Percentiles rank a stretch among this genome's conserved stretches.
phyloP scores from a whole-genome alignment of 2,888 invertebrate species.

The Gryllus longicercus region DNA sequence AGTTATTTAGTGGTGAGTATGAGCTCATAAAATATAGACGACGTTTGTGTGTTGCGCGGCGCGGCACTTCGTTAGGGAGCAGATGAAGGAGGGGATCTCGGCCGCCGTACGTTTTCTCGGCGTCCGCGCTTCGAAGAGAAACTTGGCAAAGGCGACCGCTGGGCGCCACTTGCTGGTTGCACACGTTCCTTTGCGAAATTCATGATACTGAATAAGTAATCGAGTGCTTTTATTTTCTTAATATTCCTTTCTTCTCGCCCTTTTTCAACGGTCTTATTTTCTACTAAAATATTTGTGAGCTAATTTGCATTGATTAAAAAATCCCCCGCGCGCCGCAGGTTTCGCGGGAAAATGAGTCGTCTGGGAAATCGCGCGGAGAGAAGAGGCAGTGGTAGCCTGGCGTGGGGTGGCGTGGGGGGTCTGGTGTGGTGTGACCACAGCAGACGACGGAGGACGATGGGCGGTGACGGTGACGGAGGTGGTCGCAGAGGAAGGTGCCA shows the following conservation, averaged over 20 bases:
- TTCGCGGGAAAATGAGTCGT: not conserved
- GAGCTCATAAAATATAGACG: too few species aligned
- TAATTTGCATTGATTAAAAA: constrained; percentile 17
- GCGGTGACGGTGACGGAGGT: too few species aligned
- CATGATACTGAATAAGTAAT: not conserved
- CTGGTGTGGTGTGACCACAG: not conserved
- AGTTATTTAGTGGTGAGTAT: too few species aligned
- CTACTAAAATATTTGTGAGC: constrained; percentile 10
- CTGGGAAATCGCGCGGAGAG: not conserved
- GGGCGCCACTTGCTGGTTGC: too few species aligned
- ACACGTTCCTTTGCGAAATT: not conserved
- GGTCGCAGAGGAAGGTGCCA: too few species aligned
- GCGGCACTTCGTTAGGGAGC: too few species aligned
- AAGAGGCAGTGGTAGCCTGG: not conserved
- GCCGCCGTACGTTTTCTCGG: too few species aligned
- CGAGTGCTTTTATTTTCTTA: not conserved
- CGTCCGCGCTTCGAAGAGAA: too few species aligned
- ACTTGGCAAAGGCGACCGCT: too few species aligned
- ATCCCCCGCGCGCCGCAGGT: not conserved
- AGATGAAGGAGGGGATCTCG: too few species aligned
- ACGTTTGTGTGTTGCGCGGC: too few species aligned
- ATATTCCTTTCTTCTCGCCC: not conserved
- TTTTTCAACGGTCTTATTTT: not conserved
- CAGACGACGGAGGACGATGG: too few species aligned
- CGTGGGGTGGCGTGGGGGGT: not conserved